phyloP scores from a whole-genome alignment of 2,797 vertebrate genomes.

The Zalophus californianus region DNA sequence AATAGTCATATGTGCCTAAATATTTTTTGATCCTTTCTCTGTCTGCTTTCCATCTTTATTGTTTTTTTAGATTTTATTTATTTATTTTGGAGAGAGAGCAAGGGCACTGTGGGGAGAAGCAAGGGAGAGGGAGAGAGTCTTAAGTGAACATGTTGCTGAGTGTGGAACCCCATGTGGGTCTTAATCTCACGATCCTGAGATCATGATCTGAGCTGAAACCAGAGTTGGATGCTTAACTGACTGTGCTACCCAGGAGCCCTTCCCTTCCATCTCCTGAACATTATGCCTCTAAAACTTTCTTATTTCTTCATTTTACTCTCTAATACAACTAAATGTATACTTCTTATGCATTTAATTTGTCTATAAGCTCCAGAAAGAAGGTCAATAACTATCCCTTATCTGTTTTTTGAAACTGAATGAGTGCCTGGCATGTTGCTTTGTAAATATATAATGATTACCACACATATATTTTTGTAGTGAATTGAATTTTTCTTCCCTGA shows the following conservation, averaged over 20 bases:
- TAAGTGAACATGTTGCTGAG: neutral
- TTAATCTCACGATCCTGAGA: neutral
- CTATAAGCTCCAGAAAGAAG: neutral
- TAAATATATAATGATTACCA: slow-evolving; percentile 43
- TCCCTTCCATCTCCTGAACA: neutral
- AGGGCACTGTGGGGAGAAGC: neutral
- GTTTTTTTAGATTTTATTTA: neutral
- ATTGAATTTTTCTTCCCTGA: slow-evolving; percentile 60
- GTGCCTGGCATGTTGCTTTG: neutral
- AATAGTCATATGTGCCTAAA: neutral
- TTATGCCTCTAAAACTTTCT: neutral
- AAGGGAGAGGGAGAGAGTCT: neutral
- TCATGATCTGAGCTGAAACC: neutral
- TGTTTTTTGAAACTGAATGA: neutral
- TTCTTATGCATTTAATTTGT: neutral
- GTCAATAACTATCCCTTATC: neutral
- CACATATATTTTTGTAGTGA: slow-evolving; percentile 42
- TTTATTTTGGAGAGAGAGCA: neutral
- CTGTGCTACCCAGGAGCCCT: neutral
- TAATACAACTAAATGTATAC: neutral
- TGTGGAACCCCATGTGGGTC: neutral
- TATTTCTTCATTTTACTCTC: neutral
- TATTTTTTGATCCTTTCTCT: neutral
- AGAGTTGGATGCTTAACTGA: neutral
- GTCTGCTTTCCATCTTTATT: neutral